These are phyloP conservation scores for Pyrrhosoma nymphula DNA, from an alignment of 2,888 invertebrate genomes.

Conservation along the genomic window DNA sequence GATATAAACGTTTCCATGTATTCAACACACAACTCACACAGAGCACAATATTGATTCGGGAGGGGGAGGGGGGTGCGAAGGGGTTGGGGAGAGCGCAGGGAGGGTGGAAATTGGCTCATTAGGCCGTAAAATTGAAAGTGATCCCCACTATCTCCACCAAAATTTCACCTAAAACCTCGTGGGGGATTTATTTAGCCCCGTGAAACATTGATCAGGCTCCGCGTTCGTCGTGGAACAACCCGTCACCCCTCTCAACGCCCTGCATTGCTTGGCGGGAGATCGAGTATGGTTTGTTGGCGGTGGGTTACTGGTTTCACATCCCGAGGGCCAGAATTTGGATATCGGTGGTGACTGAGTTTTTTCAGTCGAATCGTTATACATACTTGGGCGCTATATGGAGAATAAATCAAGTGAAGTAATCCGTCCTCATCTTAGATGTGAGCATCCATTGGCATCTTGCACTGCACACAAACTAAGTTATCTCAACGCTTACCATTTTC, in stretches of 20 bases:
- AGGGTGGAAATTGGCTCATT: conserved; percentile 25
- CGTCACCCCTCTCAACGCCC: too few relatives aligned
- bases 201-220: not conserved
- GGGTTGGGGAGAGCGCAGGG: not conserved
- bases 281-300: too few relatives aligned
- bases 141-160: not conserved
- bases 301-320: not conserved
- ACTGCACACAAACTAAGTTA: too few relatives aligned
- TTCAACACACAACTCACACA: not conserved
- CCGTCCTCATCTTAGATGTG: too few relatives aligned
- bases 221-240: not conserved
- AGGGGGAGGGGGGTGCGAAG: not conserved
- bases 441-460: too few relatives aligned
- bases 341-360: too few relatives aligned
- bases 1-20: not conserved
- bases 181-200: not conserved
- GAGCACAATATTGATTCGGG: not conserved
- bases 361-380: too few relatives aligned
- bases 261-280: too few relatives aligned
- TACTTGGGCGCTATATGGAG: too few relatives aligned
- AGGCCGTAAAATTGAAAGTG: conserved; percentile 16
- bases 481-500: too few relatives aligned
- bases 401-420: too few relatives aligned
- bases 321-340: not conserved
- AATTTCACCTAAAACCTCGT: not conserved